Evolutionary conservation across 35 echinoderm and acorn worm genomes (phyloP), one percentile per base, ranked within the genome.

Genomic region (Chiridota heheva): DNA sequence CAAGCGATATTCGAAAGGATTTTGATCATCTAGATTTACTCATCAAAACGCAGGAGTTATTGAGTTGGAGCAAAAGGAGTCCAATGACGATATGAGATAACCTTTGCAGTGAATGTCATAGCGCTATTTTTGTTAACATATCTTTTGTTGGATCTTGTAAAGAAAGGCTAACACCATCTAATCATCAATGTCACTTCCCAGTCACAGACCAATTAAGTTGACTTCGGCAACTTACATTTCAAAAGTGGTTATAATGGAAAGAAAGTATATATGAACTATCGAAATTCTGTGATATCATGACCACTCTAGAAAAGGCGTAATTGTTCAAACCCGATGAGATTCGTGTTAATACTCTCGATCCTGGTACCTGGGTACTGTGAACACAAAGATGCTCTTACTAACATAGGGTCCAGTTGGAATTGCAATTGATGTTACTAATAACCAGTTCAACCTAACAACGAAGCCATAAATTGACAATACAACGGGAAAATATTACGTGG

Each of bases 351-450:
- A 88, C 61, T 42, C 36, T 91, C 6, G 84, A 98, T 40, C 95
- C 95, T 46, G 95, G 95, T 24, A n/a, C n/a, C n/a, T n/a, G n/a
- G n/a, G n/a, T n/a, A 91, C 89, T 12, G 95, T 98, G 20, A 90
- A 98, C 46, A 98, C 95, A 8, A 91, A 89, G 4, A 65, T 98
- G 80, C 51, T 98, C 0, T 22, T 80, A 6, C 62, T 81, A 44
- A 40, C 58, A 6, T 98, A 79, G 78, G 82, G 85, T 0, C 18
- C 57, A 5, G 56, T 73, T 24, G 95, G 95, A 1, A 88, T 91
- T 12, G 42, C 85, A 7, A 32, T 86, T 6, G 57, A 88, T 1
- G 73, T 91, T 35, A 89, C 95, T 27, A 81, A 98, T 55, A 81
- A 88, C 36, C 85, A 88, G 66, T 98, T 85, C 60, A 67, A 88